Conservation (phyloP, 2,888 invertebrate genomes). For the Parnassius apollo region DNA sequence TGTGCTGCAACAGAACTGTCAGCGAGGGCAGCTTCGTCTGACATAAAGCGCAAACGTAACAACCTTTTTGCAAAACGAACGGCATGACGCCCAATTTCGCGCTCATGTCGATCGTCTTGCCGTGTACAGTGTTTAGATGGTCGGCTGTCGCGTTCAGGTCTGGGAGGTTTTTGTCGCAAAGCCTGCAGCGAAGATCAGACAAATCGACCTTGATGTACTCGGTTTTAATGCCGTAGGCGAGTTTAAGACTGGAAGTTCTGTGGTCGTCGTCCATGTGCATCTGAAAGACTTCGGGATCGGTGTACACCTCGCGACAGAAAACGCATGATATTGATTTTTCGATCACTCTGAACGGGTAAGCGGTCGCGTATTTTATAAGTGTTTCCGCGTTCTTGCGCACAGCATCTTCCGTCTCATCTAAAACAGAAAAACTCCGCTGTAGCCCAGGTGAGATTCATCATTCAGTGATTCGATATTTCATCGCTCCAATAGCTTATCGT, state of each 20-base stretch:
- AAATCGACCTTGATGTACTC: slow-evolving; percentile 70
- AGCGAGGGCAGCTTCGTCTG: slow-evolving; percentile 59
- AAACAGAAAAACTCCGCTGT: slow-evolving; percentile 58
- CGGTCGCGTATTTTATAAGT: slow-evolving; percentile 65
- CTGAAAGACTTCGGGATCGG: slow-evolving; percentile 60
- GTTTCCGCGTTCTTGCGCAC: slow-evolving; percentile 66
- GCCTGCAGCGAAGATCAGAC: slow-evolving; percentile 55
- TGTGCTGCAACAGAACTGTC: slow-evolving; percentile 64
- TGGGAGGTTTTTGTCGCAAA: slow-evolving; percentile 44
- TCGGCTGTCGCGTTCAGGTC: slow-evolving; percentile 50
- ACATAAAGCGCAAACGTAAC: slow-evolving; percentile 61
- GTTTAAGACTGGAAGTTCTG: slow-evolving; percentile 52
- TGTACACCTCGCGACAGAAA: slow-evolving; percentile 67
- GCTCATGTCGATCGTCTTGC: slow-evolving; percentile 44
- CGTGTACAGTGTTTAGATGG: slow-evolving; percentile 50
- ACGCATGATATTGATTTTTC: slow-evolving; percentile 71
- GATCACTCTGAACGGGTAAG: slow-evolving; percentile 70
- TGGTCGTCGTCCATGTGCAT: slow-evolving; percentile 64
- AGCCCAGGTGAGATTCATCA: slow-evolving; percentile 25
- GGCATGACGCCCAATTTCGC: slow-evolving; percentile 68
- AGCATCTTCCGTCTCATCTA: slow-evolving; percentile 65
- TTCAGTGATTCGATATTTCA: not conserved
- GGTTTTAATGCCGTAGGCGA: slow-evolving; percentile 63
- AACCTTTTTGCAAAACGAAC: slow-evolving; percentile 55
- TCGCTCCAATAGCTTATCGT: too few relatives aligned